Conservation (phyloP, 2,888 invertebrate genomes). For the Chorisops tibialis region DNA sequence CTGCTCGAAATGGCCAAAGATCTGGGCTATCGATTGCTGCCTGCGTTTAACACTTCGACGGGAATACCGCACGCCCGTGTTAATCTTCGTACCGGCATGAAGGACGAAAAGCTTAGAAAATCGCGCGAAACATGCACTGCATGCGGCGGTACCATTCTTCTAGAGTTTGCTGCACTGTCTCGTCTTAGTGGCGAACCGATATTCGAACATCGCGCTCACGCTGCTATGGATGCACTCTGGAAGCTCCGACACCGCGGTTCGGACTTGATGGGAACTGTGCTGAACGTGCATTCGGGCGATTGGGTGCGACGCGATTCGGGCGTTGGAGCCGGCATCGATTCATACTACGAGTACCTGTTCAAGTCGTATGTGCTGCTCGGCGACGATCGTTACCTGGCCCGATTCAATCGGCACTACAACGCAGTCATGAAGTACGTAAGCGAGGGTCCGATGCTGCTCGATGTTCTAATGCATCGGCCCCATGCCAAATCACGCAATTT, state of each 20-base stretch:
- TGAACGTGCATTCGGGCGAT: conserved; percentile 97
- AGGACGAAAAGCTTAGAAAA: conserved; percentile 67
- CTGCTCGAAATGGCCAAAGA: conserved; percentile 87
- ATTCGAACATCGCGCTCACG: conserved; percentile 91
- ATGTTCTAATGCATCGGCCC: conserved; percentile 94
- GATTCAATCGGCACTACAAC: conserved; percentile 93
- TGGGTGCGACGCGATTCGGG: conserved; percentile 97
- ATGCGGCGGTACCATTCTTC: conserved; percentile 95
- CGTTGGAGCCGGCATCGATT: conserved; percentile 98
- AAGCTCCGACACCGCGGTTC: conserved; percentile 81
- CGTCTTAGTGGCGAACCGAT: conserved; percentile 86
- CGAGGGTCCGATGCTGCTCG: conserved; percentile 85
- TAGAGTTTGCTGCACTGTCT: conserved; percentile 95
- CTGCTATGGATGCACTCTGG: conserved; percentile 97
- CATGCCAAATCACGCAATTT: conserved; percentile 91
- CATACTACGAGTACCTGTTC: conserved; percentile 97
- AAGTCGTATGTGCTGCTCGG: conserved; percentile 95
- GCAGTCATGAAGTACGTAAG: conserved; percentile 97
- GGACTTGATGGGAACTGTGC: conserved; percentile 95
- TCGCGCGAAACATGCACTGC: conserved; percentile 94
- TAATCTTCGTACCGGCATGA: conserved; percentile 79
- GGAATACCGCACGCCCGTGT: conserved; percentile 97
- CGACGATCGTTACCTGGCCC: conserved; percentile 87
- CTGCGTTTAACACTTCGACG: conserved; percentile 97
- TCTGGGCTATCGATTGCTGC: conserved; percentile 84